Percentiles rank a stretch among this genome's conserved stretches.
These are phyloP conservation scores for Dolichotis patagonum DNA, from an alignment of 2,113 vertebrate genomes.

Conservation along the genomic window DNA sequence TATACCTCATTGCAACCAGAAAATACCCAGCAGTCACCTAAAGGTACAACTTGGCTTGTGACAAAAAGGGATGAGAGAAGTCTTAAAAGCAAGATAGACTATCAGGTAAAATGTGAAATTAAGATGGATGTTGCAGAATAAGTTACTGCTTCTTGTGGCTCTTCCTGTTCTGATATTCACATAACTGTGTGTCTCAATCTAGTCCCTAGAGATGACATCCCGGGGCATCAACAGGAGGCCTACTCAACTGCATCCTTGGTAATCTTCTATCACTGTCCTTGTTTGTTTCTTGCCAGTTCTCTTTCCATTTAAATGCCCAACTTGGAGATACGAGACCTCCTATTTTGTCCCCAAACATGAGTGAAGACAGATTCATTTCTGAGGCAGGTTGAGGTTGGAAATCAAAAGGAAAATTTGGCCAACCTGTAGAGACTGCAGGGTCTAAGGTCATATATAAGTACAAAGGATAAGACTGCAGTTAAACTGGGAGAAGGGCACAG, in stretches of 20 bases:
- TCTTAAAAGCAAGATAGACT: not conserved
- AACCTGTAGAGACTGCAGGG: not conserved
- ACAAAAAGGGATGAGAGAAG: not conserved
- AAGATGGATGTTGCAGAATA: not conserved
- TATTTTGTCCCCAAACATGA: not conserved
- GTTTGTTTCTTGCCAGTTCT: not conserved
- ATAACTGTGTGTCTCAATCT: not conserved
- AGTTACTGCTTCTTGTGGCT: not conserved
- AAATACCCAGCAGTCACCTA: not conserved
- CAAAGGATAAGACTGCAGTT: not conserved
- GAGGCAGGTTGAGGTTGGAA: not conserved
- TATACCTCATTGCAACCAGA: not conserved
- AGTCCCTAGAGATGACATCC: not conserved
- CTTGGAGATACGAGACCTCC: accelerated
- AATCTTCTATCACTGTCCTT: not conserved
- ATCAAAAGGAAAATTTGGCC: not conserved
- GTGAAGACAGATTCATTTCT: not conserved
- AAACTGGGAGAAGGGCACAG: not conserved
- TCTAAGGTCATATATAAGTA: not conserved
- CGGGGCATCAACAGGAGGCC: not conserved
- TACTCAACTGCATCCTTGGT: not conserved
- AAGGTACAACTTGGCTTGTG: not conserved
- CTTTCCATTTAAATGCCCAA: not conserved
- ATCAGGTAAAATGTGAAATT: not conserved
- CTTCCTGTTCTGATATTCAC: not conserved